phyloP scores from a whole-genome alignment of 2,113 vertebrate species.

The Podiceps cristatus region DNA sequence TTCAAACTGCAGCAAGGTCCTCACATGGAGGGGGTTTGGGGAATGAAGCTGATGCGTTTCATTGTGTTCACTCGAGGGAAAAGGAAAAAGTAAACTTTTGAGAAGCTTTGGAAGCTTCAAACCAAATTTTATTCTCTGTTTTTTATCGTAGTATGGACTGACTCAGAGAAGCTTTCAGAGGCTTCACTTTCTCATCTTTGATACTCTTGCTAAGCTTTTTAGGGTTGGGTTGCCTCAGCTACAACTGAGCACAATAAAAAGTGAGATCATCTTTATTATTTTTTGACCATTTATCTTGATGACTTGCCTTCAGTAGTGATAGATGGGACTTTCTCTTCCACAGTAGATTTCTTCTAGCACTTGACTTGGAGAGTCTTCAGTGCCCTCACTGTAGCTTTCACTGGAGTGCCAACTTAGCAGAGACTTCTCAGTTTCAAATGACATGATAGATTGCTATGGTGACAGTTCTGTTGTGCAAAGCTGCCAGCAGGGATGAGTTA shows the following conservation, averaged over 20 bases:
- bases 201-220: not conserved
- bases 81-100: not conserved
- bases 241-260: not conserved
- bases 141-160: not conserved
- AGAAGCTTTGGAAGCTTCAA: not conserved
- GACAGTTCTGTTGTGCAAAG: constrained; percentile 22
- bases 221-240: not conserved
- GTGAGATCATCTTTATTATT: not conserved
- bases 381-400: not conserved
- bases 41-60: not conserved
- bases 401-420: not conserved
- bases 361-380: not conserved
- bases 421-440: constrained; percentile 33
- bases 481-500: constrained; percentile 13
- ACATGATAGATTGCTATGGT: constrained; percentile 55
- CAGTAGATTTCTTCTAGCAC: constrained; percentile 2
- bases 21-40: not conserved
- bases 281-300: constrained; percentile 41
- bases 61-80: not conserved
- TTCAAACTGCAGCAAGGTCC: not conserved
- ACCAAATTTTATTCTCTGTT: not conserved
- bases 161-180: constrained; percentile 1
- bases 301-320: constrained; percentile 42
- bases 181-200: not conserved
- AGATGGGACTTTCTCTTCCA: constrained; percentile 13